Conservation (phyloP, 2,797 vertebrate species). For the Dromococcyx pavoninus region DNA sequence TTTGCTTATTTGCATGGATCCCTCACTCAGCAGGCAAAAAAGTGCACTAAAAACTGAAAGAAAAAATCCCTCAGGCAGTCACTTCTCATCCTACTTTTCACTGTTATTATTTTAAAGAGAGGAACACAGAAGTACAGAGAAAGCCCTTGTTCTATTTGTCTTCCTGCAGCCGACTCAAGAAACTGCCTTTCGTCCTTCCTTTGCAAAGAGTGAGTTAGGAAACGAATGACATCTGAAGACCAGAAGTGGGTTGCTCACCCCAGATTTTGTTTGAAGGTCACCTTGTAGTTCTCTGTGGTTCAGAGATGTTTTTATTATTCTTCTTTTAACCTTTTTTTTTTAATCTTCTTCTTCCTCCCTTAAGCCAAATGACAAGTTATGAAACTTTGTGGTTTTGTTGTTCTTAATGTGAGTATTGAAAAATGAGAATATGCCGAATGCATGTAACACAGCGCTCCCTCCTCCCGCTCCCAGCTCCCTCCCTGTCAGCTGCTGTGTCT, state of each 20-base stretch:
- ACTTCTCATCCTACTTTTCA: not conserved
- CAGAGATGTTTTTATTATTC: not conserved
- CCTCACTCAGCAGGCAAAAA: not conserved
- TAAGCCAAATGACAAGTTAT: slow-evolving; percentile 11
- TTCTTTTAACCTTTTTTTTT: not conserved
- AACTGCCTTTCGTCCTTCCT: not conserved
- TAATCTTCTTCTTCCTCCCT: not conserved
- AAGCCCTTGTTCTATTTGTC: not conserved
- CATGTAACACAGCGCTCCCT: not conserved
- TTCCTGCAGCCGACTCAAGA: not conserved
- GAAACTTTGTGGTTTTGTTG: slow-evolving; percentile 32
- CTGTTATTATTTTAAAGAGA: slow-evolving; percentile 35
- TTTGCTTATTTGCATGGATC: not conserved
- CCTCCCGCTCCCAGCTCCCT: not conserved
- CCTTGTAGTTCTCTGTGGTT: slow-evolving; percentile 18
- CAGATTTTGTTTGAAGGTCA: slow-evolving; percentile 26
- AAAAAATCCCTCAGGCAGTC: not conserved
- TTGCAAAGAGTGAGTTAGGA: not conserved
- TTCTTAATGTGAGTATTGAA: slow-evolving; percentile 28
- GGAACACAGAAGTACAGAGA: slow-evolving; percentile 1
- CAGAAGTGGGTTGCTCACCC: not conserved
- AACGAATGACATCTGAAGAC: not conserved
- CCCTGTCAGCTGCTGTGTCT: slow-evolving; percentile 26
- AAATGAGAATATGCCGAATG: not conserved
- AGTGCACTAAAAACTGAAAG: not conserved